phyloP scores from a whole-genome alignment of 1,140 invertebrate genomes.

The Aphidius ervi region DNA sequence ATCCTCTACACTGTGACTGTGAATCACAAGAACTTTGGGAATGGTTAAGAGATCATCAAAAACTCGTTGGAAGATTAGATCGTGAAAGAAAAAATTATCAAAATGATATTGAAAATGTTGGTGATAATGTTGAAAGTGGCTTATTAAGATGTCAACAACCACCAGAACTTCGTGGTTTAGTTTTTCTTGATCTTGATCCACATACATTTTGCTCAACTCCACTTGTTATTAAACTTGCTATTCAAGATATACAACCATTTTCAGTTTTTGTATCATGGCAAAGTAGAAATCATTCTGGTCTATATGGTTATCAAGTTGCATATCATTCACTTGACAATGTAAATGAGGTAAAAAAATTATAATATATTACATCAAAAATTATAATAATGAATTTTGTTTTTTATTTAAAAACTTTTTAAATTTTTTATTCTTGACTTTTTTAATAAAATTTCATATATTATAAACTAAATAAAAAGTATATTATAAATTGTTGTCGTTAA shows the following conservation, averaged over 20 bases:
- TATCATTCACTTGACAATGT: slow-evolving; percentile 72
- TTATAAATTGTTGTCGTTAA: neutral
- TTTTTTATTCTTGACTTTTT: no score
- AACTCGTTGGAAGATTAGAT: slow-evolving; percentile 58
- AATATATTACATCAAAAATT: no score
- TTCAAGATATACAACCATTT: slow-evolving; percentile 83
- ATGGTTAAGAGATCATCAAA: slow-evolving; percentile 82
- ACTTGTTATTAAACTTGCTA: slow-evolving; percentile 73
- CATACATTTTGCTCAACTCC: slow-evolving; percentile 78
- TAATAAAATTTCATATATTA: no score
- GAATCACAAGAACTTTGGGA: slow-evolving; percentile 82
- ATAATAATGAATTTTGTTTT: neutral
- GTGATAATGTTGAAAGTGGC: slow-evolving; percentile 40
- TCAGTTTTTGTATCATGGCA: slow-evolving; percentile 86
- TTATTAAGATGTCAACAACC: slow-evolving; percentile 72
- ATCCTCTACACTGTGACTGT: slow-evolving; percentile 78
- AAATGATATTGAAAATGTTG: slow-evolving; percentile 55
- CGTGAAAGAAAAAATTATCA: slow-evolving; percentile 49
- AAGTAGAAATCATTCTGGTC: slow-evolving; percentile 78
- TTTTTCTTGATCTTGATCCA: slow-evolving; percentile 73
- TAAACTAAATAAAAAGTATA: no score
- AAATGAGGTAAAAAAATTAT: slow-evolving; percentile 45
- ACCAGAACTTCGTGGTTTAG: slow-evolving; percentile 67
- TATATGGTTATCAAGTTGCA: slow-evolving; percentile 81
- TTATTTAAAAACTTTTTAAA: neutral